Evolutionary conservation across 2,888 invertebrate species (phyloP).

Genomic region (Cepaea hortensis): DNA sequence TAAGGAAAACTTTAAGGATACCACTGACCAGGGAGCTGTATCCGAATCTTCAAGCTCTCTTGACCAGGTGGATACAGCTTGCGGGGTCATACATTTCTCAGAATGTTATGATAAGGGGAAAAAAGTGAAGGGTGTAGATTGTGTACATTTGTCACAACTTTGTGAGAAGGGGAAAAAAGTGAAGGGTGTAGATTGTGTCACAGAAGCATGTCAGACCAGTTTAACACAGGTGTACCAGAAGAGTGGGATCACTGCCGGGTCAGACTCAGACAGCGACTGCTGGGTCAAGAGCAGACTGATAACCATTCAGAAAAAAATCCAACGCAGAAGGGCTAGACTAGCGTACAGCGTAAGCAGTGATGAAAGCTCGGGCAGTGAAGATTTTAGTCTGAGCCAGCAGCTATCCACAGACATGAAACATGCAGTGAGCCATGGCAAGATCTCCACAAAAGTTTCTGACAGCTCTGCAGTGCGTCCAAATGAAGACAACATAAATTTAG

Average conservation of each 20-base stretch:
- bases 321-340: conserved; percentile 16
- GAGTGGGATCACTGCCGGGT: not conserved
- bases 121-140: not conserved
- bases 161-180: not conserved
- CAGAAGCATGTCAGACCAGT: not conserved
- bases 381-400: not conserved
- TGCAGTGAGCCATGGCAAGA: not conserved
- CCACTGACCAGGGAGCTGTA: not conserved
- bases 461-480: not conserved
- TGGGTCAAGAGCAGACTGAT: conserved; percentile 30
- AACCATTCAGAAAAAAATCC: conserved; percentile 27
- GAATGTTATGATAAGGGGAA: not conserved
- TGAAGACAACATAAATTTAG: not conserved
- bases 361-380: conserved; percentile 2
- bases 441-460: not conserved
- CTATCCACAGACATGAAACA: not conserved
- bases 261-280: conserved; percentile 35
- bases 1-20: not conserved
- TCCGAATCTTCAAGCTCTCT: not conserved
- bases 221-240: not conserved
- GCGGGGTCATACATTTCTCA: not conserved
- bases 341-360: conserved; percentile 18
- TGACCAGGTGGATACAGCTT: no score
- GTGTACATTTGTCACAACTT: not conserved
- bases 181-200: not conserved